Base-by-base conservation (phyloP, 2,888 invertebrate genomes). In the Lordiphosa fenestrarum region DNA sequence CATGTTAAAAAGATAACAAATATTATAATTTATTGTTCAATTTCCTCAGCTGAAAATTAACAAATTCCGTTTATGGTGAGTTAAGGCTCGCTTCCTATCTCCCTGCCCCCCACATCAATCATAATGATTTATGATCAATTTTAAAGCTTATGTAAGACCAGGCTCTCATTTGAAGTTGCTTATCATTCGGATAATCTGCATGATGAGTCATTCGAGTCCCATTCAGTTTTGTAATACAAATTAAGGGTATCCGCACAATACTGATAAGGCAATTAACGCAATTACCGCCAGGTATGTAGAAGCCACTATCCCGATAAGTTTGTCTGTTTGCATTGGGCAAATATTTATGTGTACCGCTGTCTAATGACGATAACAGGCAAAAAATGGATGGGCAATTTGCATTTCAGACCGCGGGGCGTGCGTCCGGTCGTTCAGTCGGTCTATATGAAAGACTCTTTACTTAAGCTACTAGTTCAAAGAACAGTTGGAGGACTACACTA, bases 61-160 rank as follows among this genome's bases (percentile, higher is more conserved):
- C 30, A 30, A 30, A 30, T 30, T 10, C 30, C 30, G 4, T 1
- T 9, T 30, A 3, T 3, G 30, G 9, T 30, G 30, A 30, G 10
- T 46, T 53, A 36, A 58, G 13, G 25, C 56, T 23, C 40, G 12
- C 41, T 40, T 33, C 21, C 12, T 23, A 21, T 21, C 10, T n/a
- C 13, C 23, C 19, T 23, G 40, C 36, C 38, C 21, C 47, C 12
- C n/a, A 63, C 64, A 78, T 78, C 82, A 81, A 78, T 84, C 77
- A 78, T 44, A 53, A 38, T 77, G 73, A 81, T 71, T 81, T 73
- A 73, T 81, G 61, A 56, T 62, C 59, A 66, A 69, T 49, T 59
- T 58, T 54, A 39, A 38, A 64, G 49, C 59, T 66, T 39, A 57
- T 52, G 46, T 21, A 42, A 50, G 61, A 56, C 37, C 12, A 60